Percentiles rank a stretch among this genome's conserved stretches.
Conservation (phyloP, 92 coral and sea anemone species). For the Epizoanthus ramosus region DNA sequence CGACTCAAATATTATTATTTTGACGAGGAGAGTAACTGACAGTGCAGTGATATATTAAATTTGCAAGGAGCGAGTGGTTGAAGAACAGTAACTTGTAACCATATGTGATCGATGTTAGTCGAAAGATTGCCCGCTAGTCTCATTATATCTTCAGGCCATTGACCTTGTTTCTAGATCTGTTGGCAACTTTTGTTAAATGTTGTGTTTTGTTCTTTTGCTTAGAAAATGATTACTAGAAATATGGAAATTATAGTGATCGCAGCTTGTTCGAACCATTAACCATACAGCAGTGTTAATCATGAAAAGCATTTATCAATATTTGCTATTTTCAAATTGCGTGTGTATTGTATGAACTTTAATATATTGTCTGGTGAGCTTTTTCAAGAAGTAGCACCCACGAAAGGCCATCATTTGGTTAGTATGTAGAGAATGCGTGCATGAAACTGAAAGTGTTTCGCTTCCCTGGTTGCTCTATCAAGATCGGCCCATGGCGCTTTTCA, state of each 20-base stretch:
- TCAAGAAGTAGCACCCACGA: too few relatives aligned
- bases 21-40: not conserved
- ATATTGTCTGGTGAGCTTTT: not conserved
- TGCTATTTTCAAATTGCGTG: not conserved
- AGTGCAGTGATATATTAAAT: not conserved
- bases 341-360: not conserved
- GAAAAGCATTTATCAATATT: not conserved
- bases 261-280: not conserved
- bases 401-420: not conserved
- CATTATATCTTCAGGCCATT: not conserved
- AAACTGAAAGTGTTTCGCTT: too few relatives aligned
- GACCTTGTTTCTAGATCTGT: too few relatives aligned
- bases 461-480: too few relatives aligned
- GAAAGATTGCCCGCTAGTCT: not conserved
- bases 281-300: not conserved
- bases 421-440: too few relatives aligned
- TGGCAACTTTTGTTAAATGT: too few relatives aligned
- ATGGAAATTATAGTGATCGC: not conserved
- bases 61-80: slow-evolving; percentile 9
- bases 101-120: not conserved
- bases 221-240: not conserved
- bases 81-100: not conserved
- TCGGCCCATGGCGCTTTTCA: too few relatives aligned
- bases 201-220: too few relatives aligned
- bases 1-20: not conserved